Evolutionary conservation across 2,797 vertebrate species (phyloP), one percentile per base, ranked within the genome.

Genomic region (Rachycentron canadum): DNA sequence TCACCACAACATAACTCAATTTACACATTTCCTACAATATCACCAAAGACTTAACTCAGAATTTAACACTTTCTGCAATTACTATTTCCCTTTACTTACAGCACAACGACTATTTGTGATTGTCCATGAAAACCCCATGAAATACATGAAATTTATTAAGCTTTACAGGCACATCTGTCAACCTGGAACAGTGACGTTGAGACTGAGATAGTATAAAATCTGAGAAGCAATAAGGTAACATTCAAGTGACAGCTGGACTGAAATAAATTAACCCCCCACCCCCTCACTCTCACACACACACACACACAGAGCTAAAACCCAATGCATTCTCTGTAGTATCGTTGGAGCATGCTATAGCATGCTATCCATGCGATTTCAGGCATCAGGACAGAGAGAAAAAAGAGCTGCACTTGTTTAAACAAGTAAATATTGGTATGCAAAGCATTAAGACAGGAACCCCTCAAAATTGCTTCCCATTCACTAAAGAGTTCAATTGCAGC

Each of bases 331-430:
- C 19, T 1, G 69, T 34, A 5, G 38, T 82, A 60, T 84, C 80
- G 87, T 86, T 83, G 72, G 87, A 85, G 53, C 82, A 78, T 87
- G 78, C 76, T 70, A 61, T 40, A 88, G 70, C 84, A 85, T 78
- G 78, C 74, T 45, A 45, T 12, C 10, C 45, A 56, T 74, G 59
- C n/a, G 23, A 69, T 56, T 73, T 52, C 40, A 74, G 34, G 55
- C 38, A 43, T 57, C 40, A 76, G 36, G 57, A 68, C 3, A 36
- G 47, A 34, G 21, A 45, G 21, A n/a, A 21, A 79, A 32, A 66
- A 57, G n/a, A 38, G 55, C 2, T 11, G 5, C 69, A 74, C 83
- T 79, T 82, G 67, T 76, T 62, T 34, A 73, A 70, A 77, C 81
- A 85, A 73, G 66, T 79, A 83, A 76, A 78, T 63, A 64, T 72